These are phyloP conservation scores for Harpalus rufipes DNA, from an alignment of 2,888 invertebrate genomes.

Conservation along the genomic window DNA sequence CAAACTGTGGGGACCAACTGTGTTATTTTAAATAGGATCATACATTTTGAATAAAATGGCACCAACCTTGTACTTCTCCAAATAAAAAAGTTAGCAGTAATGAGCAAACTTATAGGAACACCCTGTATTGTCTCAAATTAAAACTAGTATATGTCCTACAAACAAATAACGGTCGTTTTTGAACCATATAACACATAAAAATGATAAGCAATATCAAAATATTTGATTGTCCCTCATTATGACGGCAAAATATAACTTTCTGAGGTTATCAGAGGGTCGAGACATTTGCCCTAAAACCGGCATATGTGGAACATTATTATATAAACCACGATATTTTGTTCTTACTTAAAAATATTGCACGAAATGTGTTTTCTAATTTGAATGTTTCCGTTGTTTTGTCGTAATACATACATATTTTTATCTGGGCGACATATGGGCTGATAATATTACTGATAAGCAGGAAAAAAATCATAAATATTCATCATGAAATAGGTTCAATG, in stretches of 20 bases:
- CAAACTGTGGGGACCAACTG: no score
- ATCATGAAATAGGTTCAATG: no score
- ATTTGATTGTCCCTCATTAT: slow-evolving; percentile 52
- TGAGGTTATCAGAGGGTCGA: slow-evolving; percentile 36
- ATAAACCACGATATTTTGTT: slow-evolving; percentile 23
- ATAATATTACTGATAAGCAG: neutral
- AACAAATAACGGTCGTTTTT: no score
- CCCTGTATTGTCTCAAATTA: no score
- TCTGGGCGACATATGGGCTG: neutral
- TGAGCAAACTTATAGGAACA: no score
- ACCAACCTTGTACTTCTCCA: no score
- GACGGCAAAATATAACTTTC: slow-evolving; percentile 31
- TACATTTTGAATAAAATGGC: no score
- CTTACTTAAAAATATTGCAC: slow-evolving; percentile 28
- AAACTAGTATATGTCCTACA: no score
- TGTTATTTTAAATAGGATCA: no score
- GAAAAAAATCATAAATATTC: neutral
- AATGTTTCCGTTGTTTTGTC: no score
- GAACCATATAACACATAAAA: neutral
- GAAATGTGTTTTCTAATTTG: slow-evolving; percentile 19
- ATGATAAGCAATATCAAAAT: slow-evolving; percentile 32
- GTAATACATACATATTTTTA: neutral
- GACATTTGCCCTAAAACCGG: neutral
- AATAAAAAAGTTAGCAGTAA: no score
- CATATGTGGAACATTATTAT: slow-evolving; percentile 25